These are phyloP conservation scores for Gnathonemus longibarbis DNA, from an alignment of 2,113 vertebrate genomes.

Conservation along the genomic window DNA sequence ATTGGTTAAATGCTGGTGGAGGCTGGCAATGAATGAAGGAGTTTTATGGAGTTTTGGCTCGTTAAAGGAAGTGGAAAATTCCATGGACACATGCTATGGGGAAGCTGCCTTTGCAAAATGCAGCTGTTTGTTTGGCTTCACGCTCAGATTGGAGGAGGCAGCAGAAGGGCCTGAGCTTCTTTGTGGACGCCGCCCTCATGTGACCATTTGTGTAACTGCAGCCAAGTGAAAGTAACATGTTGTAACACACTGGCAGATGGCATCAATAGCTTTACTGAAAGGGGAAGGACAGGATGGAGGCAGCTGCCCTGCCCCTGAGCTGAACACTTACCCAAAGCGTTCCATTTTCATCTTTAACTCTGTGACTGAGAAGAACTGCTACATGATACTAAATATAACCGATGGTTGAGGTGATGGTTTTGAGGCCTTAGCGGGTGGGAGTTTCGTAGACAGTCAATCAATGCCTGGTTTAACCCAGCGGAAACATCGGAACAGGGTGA, in stretches of 20 bases:
- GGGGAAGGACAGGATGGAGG: not conserved
- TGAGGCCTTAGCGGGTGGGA: not conserved
- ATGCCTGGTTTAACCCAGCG: not conserved
- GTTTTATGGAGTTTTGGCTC: not conserved
- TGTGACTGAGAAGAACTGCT: not conserved
- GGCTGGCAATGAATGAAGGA: not conserved
- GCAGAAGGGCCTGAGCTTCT: not conserved
- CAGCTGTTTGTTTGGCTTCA: not conserved
- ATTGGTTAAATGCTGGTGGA: not conserved
- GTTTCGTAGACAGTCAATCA: not conserved
- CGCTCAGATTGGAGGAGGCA: not conserved
- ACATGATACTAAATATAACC: not conserved
- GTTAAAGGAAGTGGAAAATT: not conserved
- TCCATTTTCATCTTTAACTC: not conserved
- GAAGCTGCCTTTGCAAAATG: not conserved
- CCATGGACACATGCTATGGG: not conserved
- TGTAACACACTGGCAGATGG: not conserved
- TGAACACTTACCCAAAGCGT: not conserved
- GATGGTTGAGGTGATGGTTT: not conserved
- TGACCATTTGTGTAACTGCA: not conserved
- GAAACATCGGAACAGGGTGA: not conserved
- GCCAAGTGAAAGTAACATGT: not conserved
- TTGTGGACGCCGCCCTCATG: constrained; percentile 8
- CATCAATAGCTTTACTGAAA: not conserved
- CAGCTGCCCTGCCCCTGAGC: not conserved